Conservation (phyloP, 2,797 vertebrate species). For the Sternotherus odoratus region DNA sequence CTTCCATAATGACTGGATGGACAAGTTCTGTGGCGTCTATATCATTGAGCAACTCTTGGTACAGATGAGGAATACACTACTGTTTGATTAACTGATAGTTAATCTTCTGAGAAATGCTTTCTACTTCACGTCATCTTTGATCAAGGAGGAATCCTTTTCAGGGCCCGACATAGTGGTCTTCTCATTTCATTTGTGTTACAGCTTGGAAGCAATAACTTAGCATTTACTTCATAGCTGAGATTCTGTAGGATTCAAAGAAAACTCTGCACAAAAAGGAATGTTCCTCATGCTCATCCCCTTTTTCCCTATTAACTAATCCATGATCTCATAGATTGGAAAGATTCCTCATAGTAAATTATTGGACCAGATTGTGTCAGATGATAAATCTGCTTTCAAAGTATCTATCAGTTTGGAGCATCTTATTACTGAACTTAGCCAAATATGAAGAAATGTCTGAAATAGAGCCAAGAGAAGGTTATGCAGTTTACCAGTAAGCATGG, state of each 20-base stretch:
- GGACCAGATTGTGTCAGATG: conserved; percentile 68
- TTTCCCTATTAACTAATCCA: conserved; percentile 64
- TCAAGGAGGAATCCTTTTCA: neutral
- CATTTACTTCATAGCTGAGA: conserved; percentile 29
- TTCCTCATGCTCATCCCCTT: conserved; percentile 27
- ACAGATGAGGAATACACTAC: neutral
- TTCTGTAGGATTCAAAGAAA: conserved; percentile 44
- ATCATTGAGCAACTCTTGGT: neutral
- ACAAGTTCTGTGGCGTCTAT: neutral
- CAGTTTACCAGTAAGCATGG: conserved; percentile 22
- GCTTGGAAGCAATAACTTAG: conserved; percentile 23
- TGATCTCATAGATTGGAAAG: conserved; percentile 76
- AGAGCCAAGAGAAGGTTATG: conserved; percentile 51
- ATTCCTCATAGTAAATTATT: conserved; percentile 56
- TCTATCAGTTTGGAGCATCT: conserved; percentile 64
- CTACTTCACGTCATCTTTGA: neutral
- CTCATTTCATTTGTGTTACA: neutral
- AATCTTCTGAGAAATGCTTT: neutral
- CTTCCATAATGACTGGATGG: neutral
- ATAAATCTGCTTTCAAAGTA: conserved; percentile 65
- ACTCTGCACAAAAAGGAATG: neutral
- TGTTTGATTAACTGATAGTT: neutral
- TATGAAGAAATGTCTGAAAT: conserved; percentile 66
- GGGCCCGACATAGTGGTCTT: neutral
- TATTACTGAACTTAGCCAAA: conserved; percentile 60